Conservation (phyloP, 2,888 invertebrate species). For the Micropterix aruncella region DNA sequence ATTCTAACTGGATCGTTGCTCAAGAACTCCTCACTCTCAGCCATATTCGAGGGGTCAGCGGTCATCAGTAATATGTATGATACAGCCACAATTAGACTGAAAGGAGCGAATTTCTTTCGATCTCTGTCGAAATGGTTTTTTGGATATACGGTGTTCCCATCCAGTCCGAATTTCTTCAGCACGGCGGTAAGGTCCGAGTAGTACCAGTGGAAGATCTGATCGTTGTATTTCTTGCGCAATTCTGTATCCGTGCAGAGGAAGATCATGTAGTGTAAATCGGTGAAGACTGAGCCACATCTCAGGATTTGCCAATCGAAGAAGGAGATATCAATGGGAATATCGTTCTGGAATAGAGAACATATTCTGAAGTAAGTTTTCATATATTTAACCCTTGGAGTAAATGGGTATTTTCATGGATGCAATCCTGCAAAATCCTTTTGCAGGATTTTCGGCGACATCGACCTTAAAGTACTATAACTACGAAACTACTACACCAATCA, state of each 20-base stretch:
- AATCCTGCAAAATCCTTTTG: no score
- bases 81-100: neutral
- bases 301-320: constrained; percentile 17
- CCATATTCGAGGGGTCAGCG: neutral
- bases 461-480: no score
- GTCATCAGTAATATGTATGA: neutral
- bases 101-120: neutral
- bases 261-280: neutral
- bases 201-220: neutral
- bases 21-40: neutral
- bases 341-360: neutral
- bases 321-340: constrained; percentile 14
- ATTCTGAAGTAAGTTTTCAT: no score
- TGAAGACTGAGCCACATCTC: constrained; percentile 11
- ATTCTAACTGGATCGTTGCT: neutral
- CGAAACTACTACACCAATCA: no score
- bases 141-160: neutral
- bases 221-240: constrained; percentile 7
- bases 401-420: no score
- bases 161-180: neutral
- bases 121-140: neutral
- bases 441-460: no score
- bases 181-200: neutral
- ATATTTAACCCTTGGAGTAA: no score
- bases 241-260: neutral